Evolutionary conservation across 2,888 invertebrate species (phyloP), one percentile per base, ranked within the genome.

Genomic region (Rhodophaea formosa): DNA sequence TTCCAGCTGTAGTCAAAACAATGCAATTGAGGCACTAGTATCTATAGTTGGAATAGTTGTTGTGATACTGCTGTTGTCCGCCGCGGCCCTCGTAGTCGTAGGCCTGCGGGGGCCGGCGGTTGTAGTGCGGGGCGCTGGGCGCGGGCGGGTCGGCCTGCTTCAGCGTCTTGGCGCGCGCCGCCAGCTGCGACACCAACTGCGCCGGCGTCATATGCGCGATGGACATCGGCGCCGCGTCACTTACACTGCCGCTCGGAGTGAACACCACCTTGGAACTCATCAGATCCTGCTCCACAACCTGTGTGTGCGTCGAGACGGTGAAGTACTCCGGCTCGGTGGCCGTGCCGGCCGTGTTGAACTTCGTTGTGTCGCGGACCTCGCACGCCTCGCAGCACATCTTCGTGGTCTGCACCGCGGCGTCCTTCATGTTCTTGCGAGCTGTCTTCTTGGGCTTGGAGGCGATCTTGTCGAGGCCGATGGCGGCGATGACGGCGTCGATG

Each of bases 121-220:
- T 64, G 39, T 65, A 66, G n/a, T 63, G 61, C 10, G 69, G 67
- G 44, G 68, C n/a, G n/a, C n/a, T n/a, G n/a, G n/a, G n/a, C n/a
- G 74, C 42, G 62, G 52, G 0, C n/a, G 72, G 66, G 1, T 85
- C 83, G 0, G 73, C 58, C 51, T 88, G 82, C 68, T 88, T 84
- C 66, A 90, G 60, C 0, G 88, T 86, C 73, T 90, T 91, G 62
- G 91, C 91, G 29, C 89, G 82, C 8, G 90, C 90, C 23, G 88
- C 89, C 47, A 90, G 66, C 70, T 89, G 91, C 0, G 88, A 89
- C 56, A 91, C 89, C 57, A 91, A 69, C 67, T 91, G 91, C 32
- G 91, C 91, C 2, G 91, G 89, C 12, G 91, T 91, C 66, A 91
- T 73, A 59, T 91, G 91, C 14, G 89, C 82, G 53, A 91, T 88